Evolutionary conservation across 1,140 invertebrate species (phyloP).

Genomic region (Bombyx mori): ASM3026992v2 NC_085112.1:8809001-8809500

Average conservation of each 20-base stretch:
- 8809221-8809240: slow-evolving; percentile 90
- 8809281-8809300: too few species aligned
- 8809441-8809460: too few species aligned
- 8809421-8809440: too few species aligned
- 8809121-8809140: slow-evolving; percentile 90
- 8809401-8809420: too few species aligned
- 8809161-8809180: slow-evolving; percentile 85
- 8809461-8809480: too few species aligned
- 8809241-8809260: slow-evolving; percentile 81
- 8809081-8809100: slow-evolving; percentile 33
- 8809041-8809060: slow-evolving; percentile 36
- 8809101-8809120: slow-evolving; percentile 63
- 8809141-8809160: slow-evolving; percentile 81
- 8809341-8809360: too few species aligned
- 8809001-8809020: neutral
- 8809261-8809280: slow-evolving; percentile 82
- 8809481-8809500: too few species aligned
- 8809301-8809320: too few species aligned
- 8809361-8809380: too few species aligned
- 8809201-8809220: slow-evolving; percentile 95
- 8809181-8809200: slow-evolving; percentile 95
- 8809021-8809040: slow-evolving; percentile 32
- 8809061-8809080: slow-evolving; percentile 57
- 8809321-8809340: too few species aligned
- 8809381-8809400: too few species aligned